Conservation (phyloP, 2,113 vertebrate genomes). For the Daubentonia madagascariensis region DNA sequence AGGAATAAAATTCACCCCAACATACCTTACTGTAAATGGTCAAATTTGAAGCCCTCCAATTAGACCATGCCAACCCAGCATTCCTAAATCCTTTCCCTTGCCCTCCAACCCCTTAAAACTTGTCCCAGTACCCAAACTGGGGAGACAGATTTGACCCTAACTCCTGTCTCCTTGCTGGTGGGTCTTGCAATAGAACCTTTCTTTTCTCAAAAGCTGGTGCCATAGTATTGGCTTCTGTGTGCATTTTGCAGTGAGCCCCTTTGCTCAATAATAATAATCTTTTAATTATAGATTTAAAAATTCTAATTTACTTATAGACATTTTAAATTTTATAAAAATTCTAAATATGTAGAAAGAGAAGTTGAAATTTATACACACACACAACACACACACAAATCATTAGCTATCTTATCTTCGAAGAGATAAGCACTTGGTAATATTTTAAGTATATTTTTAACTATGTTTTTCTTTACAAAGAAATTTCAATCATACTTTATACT, state of each 20-base stretch:
- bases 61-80: too few relatives aligned
- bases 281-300: not conserved
- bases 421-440: not conserved
- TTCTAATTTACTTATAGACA: not conserved
- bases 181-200: not conserved
- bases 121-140: too few relatives aligned
- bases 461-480: not conserved
- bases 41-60: not conserved
- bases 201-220: too few relatives aligned
- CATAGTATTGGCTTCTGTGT: too few relatives aligned
- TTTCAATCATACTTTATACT: not conserved
- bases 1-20: too few relatives aligned
- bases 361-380: not conserved
- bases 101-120: too few relatives aligned
- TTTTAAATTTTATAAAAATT: not conserved
- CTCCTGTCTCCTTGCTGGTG: not conserved
- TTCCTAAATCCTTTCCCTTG: too few relatives aligned
- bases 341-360: not conserved
- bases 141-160: not conserved
- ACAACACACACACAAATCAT: not conserved
- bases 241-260: too few relatives aligned
- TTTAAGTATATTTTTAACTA: not conserved
- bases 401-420: not conserved
- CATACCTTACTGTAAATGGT: not conserved
- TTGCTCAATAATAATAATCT: not conserved